Base-by-base conservation (phyloP, 2,113 vertebrate genomes). In the Atlantisia rogersi region DNA sequence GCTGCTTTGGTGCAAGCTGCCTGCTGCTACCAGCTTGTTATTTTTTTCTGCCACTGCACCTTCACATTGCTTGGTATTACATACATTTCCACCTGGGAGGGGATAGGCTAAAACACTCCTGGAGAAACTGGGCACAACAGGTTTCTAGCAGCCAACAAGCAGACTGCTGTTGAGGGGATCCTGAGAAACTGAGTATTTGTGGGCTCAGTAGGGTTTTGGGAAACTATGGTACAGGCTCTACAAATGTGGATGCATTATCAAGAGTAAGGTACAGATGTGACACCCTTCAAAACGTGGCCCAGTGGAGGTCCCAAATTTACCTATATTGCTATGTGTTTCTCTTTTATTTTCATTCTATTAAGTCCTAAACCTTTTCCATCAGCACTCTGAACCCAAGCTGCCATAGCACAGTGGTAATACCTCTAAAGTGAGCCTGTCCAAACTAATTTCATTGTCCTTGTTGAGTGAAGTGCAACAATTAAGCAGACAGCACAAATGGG, bases 401-500 rank as follows among this genome's bases (percentile, higher is more conserved):
- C 64, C 52, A 67, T 56, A 83, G 39, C 39, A 83, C 39, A 71
- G 40, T 21, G 18, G 50, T 81, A 94, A 86, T 90, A 32, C 42
- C 42, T 92, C 60, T 64, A 71, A 95, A 92, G 79, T 75, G 68
- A 92, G 76, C 60, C 73, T 90, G 90, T 96, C 90, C 64, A 95
- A 90, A 80, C 46, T 92, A 91, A 95, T 95, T 94, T 93, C 56
- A 86, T 93, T 90, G 76, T 90, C 60, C 56, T 75, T 92, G 60
- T 83, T 93, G 95, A 93, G 79, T 39, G 68, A 94, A 96, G 88
- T 95, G 68, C 79, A 95, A 64, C 76, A 94, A 95, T 95, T 95
- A 94, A 76, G 37, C 32, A 87, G 68, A 83, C 37, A 78, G 75
- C 70, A 80, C 21, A 93, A 95, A 93, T 32, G 17, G 62, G 29